A percentile compares a stretch with the other conserved stretches of the same genome.
Evolutionary conservation across 2,797 vertebrate genomes (phyloP).

Genomic region (Pangasius larnaudii): DNA sequence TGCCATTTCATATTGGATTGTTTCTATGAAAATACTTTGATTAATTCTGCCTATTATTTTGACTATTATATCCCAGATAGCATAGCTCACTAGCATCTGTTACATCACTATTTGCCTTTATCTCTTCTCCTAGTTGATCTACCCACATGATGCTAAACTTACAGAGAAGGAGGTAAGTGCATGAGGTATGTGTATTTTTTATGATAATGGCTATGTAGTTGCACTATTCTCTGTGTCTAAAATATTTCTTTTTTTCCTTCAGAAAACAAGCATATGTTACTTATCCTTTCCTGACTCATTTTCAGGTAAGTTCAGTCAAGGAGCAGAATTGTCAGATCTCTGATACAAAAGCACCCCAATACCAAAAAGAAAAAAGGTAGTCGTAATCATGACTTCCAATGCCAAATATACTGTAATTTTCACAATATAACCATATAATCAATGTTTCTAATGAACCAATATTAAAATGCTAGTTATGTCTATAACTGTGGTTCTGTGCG

Average conservation of each 20-base stretch:
- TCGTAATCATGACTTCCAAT: background rate
- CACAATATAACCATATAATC: background rate
- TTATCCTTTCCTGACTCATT: conserved; percentile 95
- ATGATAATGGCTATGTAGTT: background rate
- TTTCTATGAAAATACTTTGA: background rate
- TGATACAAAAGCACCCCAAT: background rate
- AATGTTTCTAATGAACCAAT: background rate
- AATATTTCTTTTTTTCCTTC: conserved; percentile 37
- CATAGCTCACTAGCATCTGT: background rate
- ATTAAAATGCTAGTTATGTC: background rate
- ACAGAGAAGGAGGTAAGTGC: conserved; percentile 91
- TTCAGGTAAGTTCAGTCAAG: conserved; percentile 79
- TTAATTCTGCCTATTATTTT: background rate
- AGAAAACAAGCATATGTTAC: conserved; percentile 97
- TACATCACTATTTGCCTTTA: background rate
- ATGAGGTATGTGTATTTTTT: background rate
- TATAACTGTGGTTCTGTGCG: background rate
- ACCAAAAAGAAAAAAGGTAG: background rate
- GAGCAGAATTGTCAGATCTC: background rate
- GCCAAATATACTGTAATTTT: background rate
- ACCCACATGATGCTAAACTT: conserved; percentile 84
- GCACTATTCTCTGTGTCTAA: background rate
- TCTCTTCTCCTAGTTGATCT: conserved; percentile 80
- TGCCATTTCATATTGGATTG: background rate
- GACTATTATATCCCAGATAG: background rate